These are phyloP conservation scores for Leptocoma aspasia DNA, from an alignment of 2,113 vertebrate genomes.

Conservation along the genomic window DNA sequence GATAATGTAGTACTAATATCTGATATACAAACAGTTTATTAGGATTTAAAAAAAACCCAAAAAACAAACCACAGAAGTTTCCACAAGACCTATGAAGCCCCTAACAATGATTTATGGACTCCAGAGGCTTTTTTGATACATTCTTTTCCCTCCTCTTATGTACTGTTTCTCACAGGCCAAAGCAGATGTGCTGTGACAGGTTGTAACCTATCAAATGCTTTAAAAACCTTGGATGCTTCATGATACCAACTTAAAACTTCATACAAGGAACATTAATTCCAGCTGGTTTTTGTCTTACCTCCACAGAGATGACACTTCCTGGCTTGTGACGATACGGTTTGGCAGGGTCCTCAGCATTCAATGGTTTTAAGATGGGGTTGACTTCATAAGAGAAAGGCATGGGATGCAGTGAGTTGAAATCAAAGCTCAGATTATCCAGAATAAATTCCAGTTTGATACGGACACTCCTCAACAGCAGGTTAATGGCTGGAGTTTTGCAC, in stretches of 20 bases:
- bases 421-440: constrained; percentile 89
- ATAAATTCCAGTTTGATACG: constrained; percentile 85
- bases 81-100: not conserved
- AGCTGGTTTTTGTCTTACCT: constrained; percentile 74
- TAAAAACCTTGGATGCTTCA: not conserved
- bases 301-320: constrained; percentile 94
- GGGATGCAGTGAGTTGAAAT: constrained; percentile 81
- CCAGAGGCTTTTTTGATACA: not conserved
- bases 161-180: not conserved
- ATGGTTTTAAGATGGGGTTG: constrained; percentile 79
- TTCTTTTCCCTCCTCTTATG: not conserved
- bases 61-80: not conserved
- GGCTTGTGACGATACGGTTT: constrained; percentile 92
- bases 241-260: not conserved
- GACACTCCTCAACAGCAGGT: constrained; percentile 60
- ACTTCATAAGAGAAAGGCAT: constrained; percentile 86
- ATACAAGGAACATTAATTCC: not conserved
- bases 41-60: not conserved
- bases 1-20: not conserved
- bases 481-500: constrained; percentile 86
- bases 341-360: constrained; percentile 84
- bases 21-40: not conserved
- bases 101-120: not conserved
- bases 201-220: not conserved
- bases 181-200: not conserved